Conservation (phyloP, 1,140 invertebrate species). For the Belonocnema kinseyi region DNA sequence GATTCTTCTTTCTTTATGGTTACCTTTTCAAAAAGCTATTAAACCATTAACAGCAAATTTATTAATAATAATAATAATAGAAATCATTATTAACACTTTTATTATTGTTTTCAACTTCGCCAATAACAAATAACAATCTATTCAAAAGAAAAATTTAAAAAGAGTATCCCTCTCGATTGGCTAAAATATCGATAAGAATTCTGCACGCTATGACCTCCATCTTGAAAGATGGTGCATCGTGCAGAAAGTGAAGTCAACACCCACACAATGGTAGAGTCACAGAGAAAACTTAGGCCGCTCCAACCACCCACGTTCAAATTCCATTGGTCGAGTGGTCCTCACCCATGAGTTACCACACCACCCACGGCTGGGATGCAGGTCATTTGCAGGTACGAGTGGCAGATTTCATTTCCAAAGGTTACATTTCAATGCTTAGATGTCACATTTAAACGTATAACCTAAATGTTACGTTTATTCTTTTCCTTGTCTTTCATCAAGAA, state of each 20-base stretch:
- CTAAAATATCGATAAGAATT: neutral
- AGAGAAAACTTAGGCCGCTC: constrained; percentile 53
- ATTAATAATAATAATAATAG: too few relatives aligned
- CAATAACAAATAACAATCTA: neutral
- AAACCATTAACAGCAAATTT: too few relatives aligned
- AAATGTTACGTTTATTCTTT: too few relatives aligned
- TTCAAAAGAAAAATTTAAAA: neutral
- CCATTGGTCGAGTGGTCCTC: constrained; percentile 59
- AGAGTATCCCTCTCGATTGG: neutral
- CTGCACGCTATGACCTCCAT: constrained; percentile 55
- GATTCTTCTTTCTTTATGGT: too few relatives aligned
- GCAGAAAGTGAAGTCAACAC: constrained; percentile 58
- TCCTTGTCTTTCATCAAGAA: too few relatives aligned
- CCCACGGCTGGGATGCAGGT: constrained; percentile 41
- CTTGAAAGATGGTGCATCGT: constrained; percentile 65
- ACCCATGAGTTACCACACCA: constrained; percentile 54
- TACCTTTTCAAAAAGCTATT: too few relatives aligned
- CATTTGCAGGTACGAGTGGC: neutral
- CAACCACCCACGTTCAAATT: constrained; percentile 66
- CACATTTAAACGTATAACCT: too few relatives aligned
- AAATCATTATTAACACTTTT: too few relatives aligned
- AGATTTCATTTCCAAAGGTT: neutral
- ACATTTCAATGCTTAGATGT: too few relatives aligned
- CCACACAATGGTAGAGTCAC: constrained; percentile 57
- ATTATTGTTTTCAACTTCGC: too few relatives aligned